Conservation (phyloP, 2,797 vertebrate genomes). For the Crocidura indochinensis region DNA sequence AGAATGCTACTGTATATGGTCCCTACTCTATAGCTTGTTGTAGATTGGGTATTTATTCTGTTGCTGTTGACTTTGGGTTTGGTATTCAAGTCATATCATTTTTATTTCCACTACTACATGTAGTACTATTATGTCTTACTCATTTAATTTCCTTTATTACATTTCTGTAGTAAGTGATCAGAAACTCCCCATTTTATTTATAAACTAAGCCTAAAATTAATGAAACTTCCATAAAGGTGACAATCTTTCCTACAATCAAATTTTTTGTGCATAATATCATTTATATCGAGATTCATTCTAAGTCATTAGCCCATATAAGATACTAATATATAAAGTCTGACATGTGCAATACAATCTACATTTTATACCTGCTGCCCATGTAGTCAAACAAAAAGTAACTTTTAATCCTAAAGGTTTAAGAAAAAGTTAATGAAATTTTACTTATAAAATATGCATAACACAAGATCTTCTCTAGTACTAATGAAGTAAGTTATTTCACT, state of each 20-base stretch:
- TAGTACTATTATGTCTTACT: slow-evolving; percentile 24
- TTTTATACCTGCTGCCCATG: neutral
- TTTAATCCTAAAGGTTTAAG: slow-evolving; percentile 2
- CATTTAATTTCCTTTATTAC: slow-evolving; percentile 48
- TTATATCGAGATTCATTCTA: slow-evolving; percentile 48
- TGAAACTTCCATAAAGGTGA: neutral
- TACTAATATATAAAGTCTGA: neutral
- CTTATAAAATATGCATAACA: slow-evolving; percentile 33
- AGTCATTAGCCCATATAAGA: neutral
- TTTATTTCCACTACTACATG: too few species aligned
- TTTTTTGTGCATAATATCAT: slow-evolving; percentile 36
- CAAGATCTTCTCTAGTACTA: slow-evolving; percentile 1
- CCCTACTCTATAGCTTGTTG: too few species aligned
- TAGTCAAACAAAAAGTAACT: neutral
- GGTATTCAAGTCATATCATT: too few species aligned
- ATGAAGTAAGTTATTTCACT: slow-evolving; percentile 23
- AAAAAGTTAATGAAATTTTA: slow-evolving; percentile 54
- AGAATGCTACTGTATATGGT: too few species aligned
- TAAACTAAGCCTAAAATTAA: neutral
- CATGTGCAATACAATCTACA: neutral
- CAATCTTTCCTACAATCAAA: too few species aligned
- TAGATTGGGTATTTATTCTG: too few species aligned
- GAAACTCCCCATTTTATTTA: neutral
- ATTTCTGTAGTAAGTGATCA: neutral
- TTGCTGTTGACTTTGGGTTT: too few species aligned